These are phyloP conservation scores for Pangasius krempfi DNA, from an alignment of 2,797 vertebrate genomes.

Conservation along the genomic window DNA sequence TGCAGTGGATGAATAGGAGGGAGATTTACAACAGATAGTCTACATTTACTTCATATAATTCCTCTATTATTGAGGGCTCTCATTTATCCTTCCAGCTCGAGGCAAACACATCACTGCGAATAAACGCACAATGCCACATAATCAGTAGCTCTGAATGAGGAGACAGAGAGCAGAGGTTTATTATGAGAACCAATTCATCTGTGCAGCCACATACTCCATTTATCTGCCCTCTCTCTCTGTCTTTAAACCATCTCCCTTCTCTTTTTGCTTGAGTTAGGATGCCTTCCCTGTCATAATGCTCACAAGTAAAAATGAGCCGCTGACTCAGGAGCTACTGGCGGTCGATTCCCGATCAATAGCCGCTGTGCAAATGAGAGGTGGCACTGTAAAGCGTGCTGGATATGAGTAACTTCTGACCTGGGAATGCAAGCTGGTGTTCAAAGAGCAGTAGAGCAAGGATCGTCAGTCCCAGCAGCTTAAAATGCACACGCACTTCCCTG, in stretches of 20 bases:
- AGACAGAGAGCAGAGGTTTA: conserved; percentile 43
- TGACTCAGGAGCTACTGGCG: conserved; percentile 50
- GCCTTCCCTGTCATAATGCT: conserved; percentile 47
- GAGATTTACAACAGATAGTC: conserved; percentile 78
- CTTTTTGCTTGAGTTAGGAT: conserved; percentile 35
- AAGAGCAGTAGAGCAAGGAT: conserved; percentile 48
- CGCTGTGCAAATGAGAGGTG: conserved; percentile 43
- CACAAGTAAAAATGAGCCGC: conserved; percentile 51
- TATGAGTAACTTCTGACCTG: conserved; percentile 52
- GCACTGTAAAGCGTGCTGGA: conserved; percentile 32
- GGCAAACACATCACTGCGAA: conserved; percentile 74
- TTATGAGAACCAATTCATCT: conserved; percentile 44
- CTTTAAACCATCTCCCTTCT: conserved; percentile 32
- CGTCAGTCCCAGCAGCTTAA: conserved; percentile 62
- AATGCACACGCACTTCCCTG: conserved; percentile 63
- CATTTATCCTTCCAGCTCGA: conserved; percentile 60
- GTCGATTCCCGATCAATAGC: conserved; percentile 48
- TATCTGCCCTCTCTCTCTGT: conserved; percentile 25
- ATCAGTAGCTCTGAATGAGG: conserved; percentile 52
- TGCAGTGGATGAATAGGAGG: conserved; percentile 76
- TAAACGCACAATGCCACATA: conserved; percentile 66
- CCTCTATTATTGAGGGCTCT: conserved; percentile 68
- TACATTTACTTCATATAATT: conserved; percentile 56
- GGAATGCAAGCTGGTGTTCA: conserved; percentile 49
- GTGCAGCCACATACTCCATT: conserved; percentile 42